Evolutionary conservation across 23 tunicate species (phyloP).

Genomic region (Styela plicata): DNA sequence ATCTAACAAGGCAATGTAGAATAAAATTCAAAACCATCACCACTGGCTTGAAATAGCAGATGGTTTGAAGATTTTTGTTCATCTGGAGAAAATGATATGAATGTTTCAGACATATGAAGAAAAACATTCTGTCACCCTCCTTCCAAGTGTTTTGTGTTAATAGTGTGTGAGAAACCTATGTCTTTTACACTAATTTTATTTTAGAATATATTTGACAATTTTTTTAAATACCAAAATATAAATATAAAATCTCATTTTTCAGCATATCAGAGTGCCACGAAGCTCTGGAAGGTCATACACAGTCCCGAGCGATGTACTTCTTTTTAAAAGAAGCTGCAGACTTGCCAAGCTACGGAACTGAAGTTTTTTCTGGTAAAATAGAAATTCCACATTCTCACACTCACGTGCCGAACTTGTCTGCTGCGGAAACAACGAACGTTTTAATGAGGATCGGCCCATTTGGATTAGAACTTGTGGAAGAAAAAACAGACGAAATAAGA

Average conservation of each 20-base stretch:
- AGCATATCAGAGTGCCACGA: conserved; percentile 32
- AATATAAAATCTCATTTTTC: conserved; percentile 25
- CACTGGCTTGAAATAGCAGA: too few relatives aligned
- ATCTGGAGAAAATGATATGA: too few relatives aligned
- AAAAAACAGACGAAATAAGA: conserved; percentile 41
- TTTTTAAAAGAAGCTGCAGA: conserved; percentile 39
- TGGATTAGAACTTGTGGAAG: conserved; percentile 53
- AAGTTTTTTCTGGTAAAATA: conserved; percentile 30
- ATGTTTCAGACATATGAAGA: too few relatives aligned
- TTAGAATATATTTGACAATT: too few relatives aligned
- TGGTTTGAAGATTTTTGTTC: too few relatives aligned
- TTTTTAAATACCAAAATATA: too few relatives aligned
- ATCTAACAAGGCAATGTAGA: too few relatives aligned
- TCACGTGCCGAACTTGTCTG: neutral
- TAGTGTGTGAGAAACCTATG: too few relatives aligned
- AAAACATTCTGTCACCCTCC: too few relatives aligned
- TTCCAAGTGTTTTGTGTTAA: too few relatives aligned
- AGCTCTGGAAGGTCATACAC: conserved; percentile 16
- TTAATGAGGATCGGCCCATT: conserved; percentile 48
- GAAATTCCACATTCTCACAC: conserved; percentile 13
- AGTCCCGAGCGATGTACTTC: conserved; percentile 31
- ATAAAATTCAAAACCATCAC: too few relatives aligned
- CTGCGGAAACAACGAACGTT: conserved; percentile 18
- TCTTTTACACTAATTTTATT: too few relatives aligned
- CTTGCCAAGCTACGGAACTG: conserved; percentile 58